phyloP scores from a whole-genome alignment of 2,888 invertebrate species.

The Lepidocyrtoides sp. region DNA sequence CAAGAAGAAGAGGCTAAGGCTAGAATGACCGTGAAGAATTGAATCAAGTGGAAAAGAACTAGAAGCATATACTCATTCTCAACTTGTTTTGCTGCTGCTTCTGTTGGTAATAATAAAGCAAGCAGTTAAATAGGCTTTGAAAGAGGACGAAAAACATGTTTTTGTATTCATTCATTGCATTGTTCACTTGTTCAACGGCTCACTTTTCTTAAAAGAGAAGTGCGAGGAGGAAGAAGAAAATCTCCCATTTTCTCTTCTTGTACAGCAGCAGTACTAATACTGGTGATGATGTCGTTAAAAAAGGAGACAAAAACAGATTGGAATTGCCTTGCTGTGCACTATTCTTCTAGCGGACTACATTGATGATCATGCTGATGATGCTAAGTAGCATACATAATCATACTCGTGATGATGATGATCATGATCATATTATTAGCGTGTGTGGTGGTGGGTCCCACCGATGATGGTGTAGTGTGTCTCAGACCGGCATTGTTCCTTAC shows the following conservation, averaged over 20 bases:
- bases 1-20: constrained; percentile 42
- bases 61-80: not conserved
- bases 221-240: constrained; percentile 42
- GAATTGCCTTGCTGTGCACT: constrained; percentile 5
- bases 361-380: not conserved
- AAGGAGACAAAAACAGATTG: constrained; percentile 73
- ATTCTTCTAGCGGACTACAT: not conserved
- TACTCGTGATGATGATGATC: too few species aligned
- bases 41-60: constrained; percentile 41
- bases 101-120: constrained; percentile 50
- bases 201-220: not conserved
- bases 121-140: constrained; percentile 46
- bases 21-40: constrained; percentile 67
- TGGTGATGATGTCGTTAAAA: constrained; percentile 71
- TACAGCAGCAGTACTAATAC: too few species aligned
- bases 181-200: constrained; percentile 48
- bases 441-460: not conserved
- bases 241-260: constrained; percentile 46
- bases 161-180: constrained; percentile 54
- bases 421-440: constrained; percentile 7
- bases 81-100: too few species aligned
- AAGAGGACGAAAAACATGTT: constrained; percentile 60
- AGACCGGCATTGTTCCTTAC: not conserved
- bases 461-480: not conserved
- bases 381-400: constrained; percentile 41